Evolutionary conservation across 2,113 vertebrate genomes (phyloP), one percentile per base, ranked within the genome.

Genomic region (Syngnathoides biaculeatus): DNA sequence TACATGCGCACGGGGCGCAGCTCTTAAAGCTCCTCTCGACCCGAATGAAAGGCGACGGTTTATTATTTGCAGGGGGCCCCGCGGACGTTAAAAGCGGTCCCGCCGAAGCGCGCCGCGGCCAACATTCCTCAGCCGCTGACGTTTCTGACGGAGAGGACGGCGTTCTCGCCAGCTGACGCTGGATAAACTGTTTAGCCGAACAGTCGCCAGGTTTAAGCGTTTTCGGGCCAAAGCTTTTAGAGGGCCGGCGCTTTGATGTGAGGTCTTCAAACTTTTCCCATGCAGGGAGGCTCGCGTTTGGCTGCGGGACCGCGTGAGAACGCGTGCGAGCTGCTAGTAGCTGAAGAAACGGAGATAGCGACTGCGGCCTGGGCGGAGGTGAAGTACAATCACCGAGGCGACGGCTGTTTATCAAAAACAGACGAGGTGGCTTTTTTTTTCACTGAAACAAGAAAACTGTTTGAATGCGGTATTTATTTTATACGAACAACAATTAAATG

Each of bases 171-270:
- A 86, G 85, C 88, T 87, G 85, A 89, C 83, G 73, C 81, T 78
- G 84, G 85, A 78, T 90, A 89, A 90, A 90, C 79, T 84, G 89
- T 90, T 90, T 89, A 88, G 73, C 82, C 78, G 83, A 88, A 87
- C 86, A 87, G 84, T 80, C 81, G 65, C 84, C 78, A 85, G 82
- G 75, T 86, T 87, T 88, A 78, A 87, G 82, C 76, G 43, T 73
- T 82, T 87, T 84, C 76, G 68, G 76, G 85, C 89, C 85, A 85
- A 86, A 84, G 87, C 88, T 90, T 89, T 90, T 86, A 89, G 84
- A 86, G 82, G 68, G 79, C 65, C 69, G 53, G 22, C 69, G 82
- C 88, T 89, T 89, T 89, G 86, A 89, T 80, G 85, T 89, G 53
- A 67, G 64, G 69, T 67, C 66, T 74, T 80, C 73, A 77, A 81